Conservation (phyloP, 2,888 invertebrate species). For the Pantelozetes paolii region DNA sequence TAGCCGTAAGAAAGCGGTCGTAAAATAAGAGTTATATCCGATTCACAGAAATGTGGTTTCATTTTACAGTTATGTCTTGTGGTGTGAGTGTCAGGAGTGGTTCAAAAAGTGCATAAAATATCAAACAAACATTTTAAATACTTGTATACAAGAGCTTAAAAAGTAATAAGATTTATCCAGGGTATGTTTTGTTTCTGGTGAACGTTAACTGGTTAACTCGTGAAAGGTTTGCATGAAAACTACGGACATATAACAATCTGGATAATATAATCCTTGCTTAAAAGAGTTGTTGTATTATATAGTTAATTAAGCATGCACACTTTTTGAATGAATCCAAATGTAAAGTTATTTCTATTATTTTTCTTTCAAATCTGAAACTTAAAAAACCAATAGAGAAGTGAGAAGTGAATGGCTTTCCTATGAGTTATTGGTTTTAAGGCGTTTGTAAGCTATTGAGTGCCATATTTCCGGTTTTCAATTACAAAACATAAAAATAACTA, state of each 20-base stretch:
- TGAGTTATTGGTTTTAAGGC: slow-evolving; percentile 21
- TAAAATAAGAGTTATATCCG: not conserved
- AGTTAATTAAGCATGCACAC: too few species aligned
- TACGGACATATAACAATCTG: too few species aligned
- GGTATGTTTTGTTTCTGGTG: too few species aligned
- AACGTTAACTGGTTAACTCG: too few species aligned
- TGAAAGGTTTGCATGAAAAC: too few species aligned
- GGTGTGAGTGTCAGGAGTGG: too few species aligned
- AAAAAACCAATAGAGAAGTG: not conserved
- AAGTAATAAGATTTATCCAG: too few species aligned
- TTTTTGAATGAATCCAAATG: not conserved
- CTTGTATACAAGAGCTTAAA: too few species aligned
- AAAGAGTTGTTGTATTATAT: too few species aligned
- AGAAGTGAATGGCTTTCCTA: not conserved
- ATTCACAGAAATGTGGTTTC: not conserved
- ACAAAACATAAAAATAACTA: not conserved
- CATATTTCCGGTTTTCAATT: slow-evolving; percentile 36
- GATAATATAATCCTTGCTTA: too few species aligned
- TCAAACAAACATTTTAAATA: too few species aligned
- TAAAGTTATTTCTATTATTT: not conserved
- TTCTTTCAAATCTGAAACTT: not conserved
- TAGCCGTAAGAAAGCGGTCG: not conserved
- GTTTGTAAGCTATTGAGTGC: not conserved
- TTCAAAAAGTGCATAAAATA: too few species aligned
- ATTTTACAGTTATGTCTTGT: not conserved